Conservation (phyloP, 2,113 vertebrate genomes). For the Geothlypis trichas region DNA sequence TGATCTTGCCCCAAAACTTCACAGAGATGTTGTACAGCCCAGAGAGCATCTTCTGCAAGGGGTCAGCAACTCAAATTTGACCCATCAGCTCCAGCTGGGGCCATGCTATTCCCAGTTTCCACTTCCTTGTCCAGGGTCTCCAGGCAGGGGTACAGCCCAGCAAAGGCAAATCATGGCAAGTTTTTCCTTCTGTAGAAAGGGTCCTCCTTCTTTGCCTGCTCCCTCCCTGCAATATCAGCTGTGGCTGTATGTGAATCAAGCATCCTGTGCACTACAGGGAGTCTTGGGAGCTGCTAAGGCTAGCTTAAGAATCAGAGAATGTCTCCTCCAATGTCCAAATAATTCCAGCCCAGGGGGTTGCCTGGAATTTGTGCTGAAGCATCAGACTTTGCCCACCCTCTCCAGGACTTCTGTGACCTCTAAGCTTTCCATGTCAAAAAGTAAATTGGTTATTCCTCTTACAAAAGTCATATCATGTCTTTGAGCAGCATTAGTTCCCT, state of each 20-base stretch:
- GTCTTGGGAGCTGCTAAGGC: not conserved
- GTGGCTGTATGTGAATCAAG: not conserved
- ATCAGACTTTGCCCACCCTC: not conserved
- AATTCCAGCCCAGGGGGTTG: not conserved
- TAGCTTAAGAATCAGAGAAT: not conserved
- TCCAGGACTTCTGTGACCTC: not conserved
- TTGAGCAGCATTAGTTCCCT: not conserved
- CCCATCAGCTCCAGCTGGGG: not conserved
- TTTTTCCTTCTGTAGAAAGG: not conserved
- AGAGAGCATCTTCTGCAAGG: not conserved
- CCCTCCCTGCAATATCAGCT: not conserved
- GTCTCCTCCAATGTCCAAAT: not conserved
- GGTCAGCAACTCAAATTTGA: not conserved
- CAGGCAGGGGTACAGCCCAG: not conserved
- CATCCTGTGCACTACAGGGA: not conserved
- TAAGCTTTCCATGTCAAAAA: not conserved
- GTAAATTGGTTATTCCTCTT: not conserved
- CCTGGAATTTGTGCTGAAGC: not conserved
- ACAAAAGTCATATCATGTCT: rapidly evolving
- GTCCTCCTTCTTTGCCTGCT: not conserved
- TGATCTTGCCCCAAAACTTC: not conserved
- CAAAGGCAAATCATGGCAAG: not conserved
- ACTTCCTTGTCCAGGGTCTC: rapidly evolving
- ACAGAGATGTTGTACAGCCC: not conserved
- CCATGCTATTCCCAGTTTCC: not conserved